Evolutionary conservation across 2,797 vertebrate genomes (phyloP).

Genomic region (Etheostoma nigrum): DNA sequence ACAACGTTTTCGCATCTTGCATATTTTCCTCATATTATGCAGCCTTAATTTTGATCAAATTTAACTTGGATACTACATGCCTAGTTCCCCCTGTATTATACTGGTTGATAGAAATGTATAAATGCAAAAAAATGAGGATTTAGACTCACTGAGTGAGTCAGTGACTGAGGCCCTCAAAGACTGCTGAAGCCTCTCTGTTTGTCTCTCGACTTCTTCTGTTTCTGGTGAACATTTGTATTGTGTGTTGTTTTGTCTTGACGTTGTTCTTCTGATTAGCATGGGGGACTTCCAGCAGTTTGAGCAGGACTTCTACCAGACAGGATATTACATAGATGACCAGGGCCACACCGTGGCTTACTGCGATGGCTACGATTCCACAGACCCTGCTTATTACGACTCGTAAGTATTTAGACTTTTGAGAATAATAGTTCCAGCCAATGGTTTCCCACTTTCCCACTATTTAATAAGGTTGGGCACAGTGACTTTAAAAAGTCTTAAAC

Average conservation of each 20-base stretch:
- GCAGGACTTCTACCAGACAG: constrained; percentile 90
- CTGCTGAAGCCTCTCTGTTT: background rate
- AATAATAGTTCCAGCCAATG: too few relatives aligned
- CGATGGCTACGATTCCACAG: background rate
- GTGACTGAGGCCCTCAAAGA: too few relatives aligned
- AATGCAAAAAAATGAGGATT: too few relatives aligned
- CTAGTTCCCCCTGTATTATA: too few relatives aligned
- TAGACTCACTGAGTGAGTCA: too few relatives aligned
- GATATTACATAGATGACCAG: constrained; percentile 86
- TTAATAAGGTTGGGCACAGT: too few relatives aligned
- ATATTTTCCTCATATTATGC: too few relatives aligned
- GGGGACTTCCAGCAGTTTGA: constrained; percentile 85
- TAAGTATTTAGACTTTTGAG: constrained; percentile 12
- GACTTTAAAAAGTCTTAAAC: too few relatives aligned
- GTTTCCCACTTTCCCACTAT: background rate
- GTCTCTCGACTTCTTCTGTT: background rate
- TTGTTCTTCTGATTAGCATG: constrained; percentile 80
- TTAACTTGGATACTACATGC: too few relatives aligned
- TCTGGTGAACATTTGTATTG: background rate
- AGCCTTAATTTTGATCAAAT: too few relatives aligned
- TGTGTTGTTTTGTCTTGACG: background rate
- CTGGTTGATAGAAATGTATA: too few relatives aligned
- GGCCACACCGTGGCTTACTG: constrained; percentile 67
- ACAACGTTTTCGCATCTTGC: too few relatives aligned
- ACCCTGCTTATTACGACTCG: constrained; percentile 15